Conservation (phyloP, 2,797 vertebrate genomes). For the Avahi laniger region DNA sequence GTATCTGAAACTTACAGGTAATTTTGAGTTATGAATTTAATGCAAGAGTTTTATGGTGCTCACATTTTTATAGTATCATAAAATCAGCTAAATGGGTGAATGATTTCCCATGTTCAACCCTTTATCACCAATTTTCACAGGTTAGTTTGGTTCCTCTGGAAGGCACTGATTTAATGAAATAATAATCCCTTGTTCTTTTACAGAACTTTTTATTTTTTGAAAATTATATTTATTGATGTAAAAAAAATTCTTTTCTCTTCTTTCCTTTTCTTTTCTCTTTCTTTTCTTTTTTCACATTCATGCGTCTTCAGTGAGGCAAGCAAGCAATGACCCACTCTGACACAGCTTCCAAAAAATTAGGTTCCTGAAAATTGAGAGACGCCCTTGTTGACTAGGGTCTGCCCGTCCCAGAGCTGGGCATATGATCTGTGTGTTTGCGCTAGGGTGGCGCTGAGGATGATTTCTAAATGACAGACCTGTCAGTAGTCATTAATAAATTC, state of each 20-base stretch:
- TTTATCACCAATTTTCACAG: not conserved
- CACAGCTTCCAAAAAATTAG: not conserved
- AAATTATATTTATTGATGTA: not conserved
- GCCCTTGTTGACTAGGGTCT: not conserved
- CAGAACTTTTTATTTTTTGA: not conserved
- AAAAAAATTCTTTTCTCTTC: not conserved
- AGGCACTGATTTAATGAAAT: not conserved
- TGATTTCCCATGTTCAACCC: not conserved
- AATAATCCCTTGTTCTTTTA: conserved; percentile 11
- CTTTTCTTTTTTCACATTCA: not conserved
- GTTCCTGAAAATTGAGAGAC: not conserved
- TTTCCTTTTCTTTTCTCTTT: not conserved
- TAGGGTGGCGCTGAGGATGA: no score
- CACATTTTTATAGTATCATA: conserved; percentile 29
- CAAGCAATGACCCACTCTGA: not conserved
- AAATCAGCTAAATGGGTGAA: not conserved
- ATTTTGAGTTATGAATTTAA: conserved; percentile 32
- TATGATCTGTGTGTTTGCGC: not conserved
- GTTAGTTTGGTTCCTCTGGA: not conserved
- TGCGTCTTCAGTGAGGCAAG: not conserved
- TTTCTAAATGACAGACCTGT: not conserved
- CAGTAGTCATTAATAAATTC: not conserved
- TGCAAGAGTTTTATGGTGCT: conserved; percentile 25
- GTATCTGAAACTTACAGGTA: conserved; percentile 22
- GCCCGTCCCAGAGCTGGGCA: rapidly evolving